Evolutionary conservation across 2,797 vertebrate genomes (phyloP), one percentile per base, ranked within the genome.

Genomic region (Capromys pilorides): DNA sequence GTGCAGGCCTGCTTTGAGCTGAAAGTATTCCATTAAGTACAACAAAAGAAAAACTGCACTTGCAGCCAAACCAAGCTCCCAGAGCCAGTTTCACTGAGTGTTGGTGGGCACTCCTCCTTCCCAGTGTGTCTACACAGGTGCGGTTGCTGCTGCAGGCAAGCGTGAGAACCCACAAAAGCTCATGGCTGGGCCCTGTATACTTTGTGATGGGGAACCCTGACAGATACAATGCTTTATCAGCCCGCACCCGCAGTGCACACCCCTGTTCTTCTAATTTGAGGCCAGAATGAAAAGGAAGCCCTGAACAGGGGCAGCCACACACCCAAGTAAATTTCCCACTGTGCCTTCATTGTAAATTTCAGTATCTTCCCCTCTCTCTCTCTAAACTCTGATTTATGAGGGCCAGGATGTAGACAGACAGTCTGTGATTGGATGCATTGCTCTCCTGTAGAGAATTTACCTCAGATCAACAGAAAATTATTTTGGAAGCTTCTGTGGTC

Each of bases 301-400:
- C 0, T 0, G 57, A 86, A 71, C 26, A 81, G 75, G 90, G 94
- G 81, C 12, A 0, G 1, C 91, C 39, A 94, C 79, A 31, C n/a
- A 79, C 69, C 11, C 82, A 64, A 94, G 78, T 69, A 78, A 90
- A 88, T 83, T 88, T 92, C 45, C 81, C 71, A 71, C 21, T 6
- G 51, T 79, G 59, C 93, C 96, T 96, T 95, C 92, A 77, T 92
- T 97, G 97, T 96, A 95, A 97, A 98, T 98, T 95, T 98, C 97
- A 81, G 97, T 96, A 64, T 97, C 98, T 97, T 96, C 97, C 96
- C 88, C 91, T 28, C 97, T 98, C 96, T 97, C 97, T 97, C 93
- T 3, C 96, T 95, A 98, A 98, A 98, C 94, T 96, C 98, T 99
- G 99, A 99, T 99, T 99, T 98, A 99, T 99, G 99, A 98, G 98